Conservation (phyloP, 2,888 invertebrate genomes). For the Polymixis flavicincta region DNA sequence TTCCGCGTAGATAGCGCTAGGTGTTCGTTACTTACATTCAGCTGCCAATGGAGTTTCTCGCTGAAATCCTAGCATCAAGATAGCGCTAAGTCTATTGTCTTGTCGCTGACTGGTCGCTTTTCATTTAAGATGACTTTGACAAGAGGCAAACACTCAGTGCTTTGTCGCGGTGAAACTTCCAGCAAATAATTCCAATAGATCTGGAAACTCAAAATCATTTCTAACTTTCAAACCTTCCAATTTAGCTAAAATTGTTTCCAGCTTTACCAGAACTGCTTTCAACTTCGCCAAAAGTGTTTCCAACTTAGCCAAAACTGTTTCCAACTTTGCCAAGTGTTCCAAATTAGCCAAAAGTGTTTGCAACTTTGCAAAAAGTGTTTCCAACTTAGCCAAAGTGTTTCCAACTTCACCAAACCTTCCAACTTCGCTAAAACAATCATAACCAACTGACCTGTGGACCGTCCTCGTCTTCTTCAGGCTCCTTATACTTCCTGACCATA, state of each 20-base stretch:
- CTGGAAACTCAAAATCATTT: background rate
- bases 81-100: background rate
- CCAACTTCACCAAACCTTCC: background rate
- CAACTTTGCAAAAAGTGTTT: background rate
- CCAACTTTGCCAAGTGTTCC: background rate
- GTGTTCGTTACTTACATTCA: no score
- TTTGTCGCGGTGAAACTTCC: no score
- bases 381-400: background rate
- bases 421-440: background rate
- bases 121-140: no score
- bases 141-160: no score
- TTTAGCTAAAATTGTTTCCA: no score
- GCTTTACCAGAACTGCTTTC: no score
- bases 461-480: constrained; percentile 84
- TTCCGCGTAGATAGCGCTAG: no score
- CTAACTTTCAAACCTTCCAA: no score
- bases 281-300: background rate
- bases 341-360: background rate
- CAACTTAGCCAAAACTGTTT: background rate
- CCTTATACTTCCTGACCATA: constrained; percentile 92
- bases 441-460: constrained; percentile 79
- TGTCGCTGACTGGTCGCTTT: background rate
- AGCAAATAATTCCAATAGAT: background rate
- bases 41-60: background rate
- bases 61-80: background rate